Percentiles rank a stretch among this genome's conserved stretches.
Evolutionary conservation across 2,797 vertebrate species (phyloP).

Genomic region (Prunella strophiata): DNA sequence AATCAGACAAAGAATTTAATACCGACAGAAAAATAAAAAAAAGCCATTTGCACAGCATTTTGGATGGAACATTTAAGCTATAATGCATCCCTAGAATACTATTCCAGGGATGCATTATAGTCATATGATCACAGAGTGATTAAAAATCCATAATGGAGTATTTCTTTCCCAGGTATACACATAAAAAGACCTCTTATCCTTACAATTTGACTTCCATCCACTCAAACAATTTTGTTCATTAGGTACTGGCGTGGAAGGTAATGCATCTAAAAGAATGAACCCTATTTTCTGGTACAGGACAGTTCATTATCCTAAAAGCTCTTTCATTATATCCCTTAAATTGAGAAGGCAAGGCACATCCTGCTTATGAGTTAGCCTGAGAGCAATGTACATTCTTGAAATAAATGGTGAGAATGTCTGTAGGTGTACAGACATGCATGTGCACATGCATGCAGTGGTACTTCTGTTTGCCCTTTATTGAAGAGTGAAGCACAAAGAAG

Average conservation of each 20-base stretch:
- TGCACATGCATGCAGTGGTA: neutral
- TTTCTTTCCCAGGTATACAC: conserved; percentile 3
- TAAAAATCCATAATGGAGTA: neutral
- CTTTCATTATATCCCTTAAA: neutral
- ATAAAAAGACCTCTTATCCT: conserved; percentile 16
- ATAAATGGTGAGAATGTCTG: neutral
- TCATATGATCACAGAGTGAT: neutral
- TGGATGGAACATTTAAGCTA: neutral
- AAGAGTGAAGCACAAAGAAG: neutral
- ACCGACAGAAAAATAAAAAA: neutral
- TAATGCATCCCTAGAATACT: neutral
- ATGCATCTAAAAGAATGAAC: conserved; percentile 15
- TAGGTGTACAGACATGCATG: neutral
- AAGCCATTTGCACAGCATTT: neutral
- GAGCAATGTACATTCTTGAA: neutral
- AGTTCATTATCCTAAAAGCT: conserved; percentile 38
- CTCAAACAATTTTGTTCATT: conserved; percentile 42
- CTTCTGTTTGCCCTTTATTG: neutral
- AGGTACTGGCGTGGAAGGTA: neutral
- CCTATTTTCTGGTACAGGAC: neutral
- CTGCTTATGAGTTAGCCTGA: neutral
- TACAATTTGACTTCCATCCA: conserved; percentile 36
- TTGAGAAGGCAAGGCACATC: neutral
- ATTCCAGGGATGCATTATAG: neutral
- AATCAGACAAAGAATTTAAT: neutral